Base-by-base conservation (phyloP, 2,888 invertebrate species). In the Argyresthia goedartella region DNA sequence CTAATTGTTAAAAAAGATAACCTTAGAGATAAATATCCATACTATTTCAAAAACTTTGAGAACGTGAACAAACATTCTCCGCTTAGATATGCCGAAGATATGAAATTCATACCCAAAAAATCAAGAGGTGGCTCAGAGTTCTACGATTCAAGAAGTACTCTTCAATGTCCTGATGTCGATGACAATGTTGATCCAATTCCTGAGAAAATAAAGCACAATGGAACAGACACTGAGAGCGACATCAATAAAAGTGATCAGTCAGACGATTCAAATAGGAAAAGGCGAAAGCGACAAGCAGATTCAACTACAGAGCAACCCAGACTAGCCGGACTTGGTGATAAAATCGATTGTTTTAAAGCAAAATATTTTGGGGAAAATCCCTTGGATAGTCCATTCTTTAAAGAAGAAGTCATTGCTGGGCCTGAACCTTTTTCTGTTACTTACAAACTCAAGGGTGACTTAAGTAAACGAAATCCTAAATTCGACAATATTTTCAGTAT, bases 291-390 rank as follows among this genome's bases (percentile, higher is more conserved):
- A 66, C 16, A 58, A 62, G 59, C 57, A 58, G 50, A 70, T 33
- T 60, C 65, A 47, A 53, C 60, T 11, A 76, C 79, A 56, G 67
- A 84, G 58, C 69, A 73, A 52, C 88, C 87, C 0, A 84, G 92
- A 53, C 72, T 94, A 0, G 75, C 76, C 55, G 90, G 90, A 1
- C 73, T 94, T 16, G 93, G 93, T 0, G 90, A 92, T 57, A 91
- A 92, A 78, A 90, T 94, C 15, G 91, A 92, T 57, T 94, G 94
- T 63, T 89, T 92, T 34, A 93, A 92, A 71, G 81, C 84, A 0
- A 92, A 92, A 76, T 93, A 91, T 68, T 94, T 94, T 67, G 94
- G 93, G 1, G 82, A 88, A 55, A 89, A 93, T 69, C 94, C 94
- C 0, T 72, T 94, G 52, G 93, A 93, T 59, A 93, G 90, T 76